phyloP scores from a whole-genome alignment of 2,888 invertebrate species.

The Augochlorella aurata region DNA sequence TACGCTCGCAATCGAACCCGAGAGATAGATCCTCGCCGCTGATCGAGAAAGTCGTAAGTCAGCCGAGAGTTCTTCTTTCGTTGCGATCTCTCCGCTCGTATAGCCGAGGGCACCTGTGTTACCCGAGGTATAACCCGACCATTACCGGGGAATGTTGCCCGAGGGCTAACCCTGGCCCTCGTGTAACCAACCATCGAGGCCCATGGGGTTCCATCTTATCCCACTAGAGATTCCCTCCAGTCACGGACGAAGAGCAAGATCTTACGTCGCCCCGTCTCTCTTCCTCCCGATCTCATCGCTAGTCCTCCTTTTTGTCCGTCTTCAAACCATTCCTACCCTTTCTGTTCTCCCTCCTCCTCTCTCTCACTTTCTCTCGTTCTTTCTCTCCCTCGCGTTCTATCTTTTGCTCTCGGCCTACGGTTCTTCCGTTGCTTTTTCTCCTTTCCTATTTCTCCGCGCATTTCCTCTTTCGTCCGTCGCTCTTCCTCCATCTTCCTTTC shows the following conservation, averaged over 20 bases:
- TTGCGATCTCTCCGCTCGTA: constrained; percentile 48
- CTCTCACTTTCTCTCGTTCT: background rate
- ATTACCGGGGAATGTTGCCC: constrained; percentile 81
- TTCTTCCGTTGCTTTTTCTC: constrained; percentile 1
- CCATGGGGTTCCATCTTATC: constrained; percentile 69
- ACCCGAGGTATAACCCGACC: constrained; percentile 79
- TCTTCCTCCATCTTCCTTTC: constrained; percentile 6
- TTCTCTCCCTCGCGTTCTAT: background rate
- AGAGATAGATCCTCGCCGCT: constrained; percentile 27
- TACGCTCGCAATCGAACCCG: constrained; percentile 5
- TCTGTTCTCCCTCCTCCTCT: background rate
- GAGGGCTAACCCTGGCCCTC: constrained; percentile 77
- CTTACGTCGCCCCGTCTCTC: constrained; percentile 50
- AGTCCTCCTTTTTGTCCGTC: constrained; percentile 33
- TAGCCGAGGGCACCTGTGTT: constrained; percentile 79
- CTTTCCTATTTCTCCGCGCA: constrained; percentile 1
- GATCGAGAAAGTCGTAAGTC: constrained; percentile 57
- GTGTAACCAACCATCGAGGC: constrained; percentile 67
- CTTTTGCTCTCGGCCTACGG: background rate
- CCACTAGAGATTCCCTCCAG: constrained; percentile 65
- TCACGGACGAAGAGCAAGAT: constrained; percentile 61
- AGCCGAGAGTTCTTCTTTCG: constrained; percentile 58
- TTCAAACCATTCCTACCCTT: constrained; percentile 38
- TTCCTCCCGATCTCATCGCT: constrained; percentile 20
- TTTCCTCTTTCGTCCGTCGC: background rate